Conservation (phyloP, 2,888 invertebrate genomes). For the Cataglyphis albicans region DNA sequence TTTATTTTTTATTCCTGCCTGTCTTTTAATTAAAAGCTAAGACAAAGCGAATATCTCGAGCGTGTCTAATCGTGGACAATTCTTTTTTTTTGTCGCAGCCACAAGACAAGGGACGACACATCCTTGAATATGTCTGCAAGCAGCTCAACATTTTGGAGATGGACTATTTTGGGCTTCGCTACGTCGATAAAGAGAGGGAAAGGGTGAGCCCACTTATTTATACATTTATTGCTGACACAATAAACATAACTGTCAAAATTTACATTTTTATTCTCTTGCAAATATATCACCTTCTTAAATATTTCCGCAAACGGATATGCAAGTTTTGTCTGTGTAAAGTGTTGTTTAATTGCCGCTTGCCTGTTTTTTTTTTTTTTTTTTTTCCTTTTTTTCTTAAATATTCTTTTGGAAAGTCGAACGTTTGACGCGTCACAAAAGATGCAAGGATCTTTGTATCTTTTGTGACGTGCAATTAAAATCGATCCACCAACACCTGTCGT, state of each 20-base stretch:
- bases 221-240: too few relatives aligned
- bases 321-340: background rate
- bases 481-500: slow-evolving; percentile 18
- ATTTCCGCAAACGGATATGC: background rate
- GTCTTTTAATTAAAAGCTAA: background rate
- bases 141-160: slow-evolving; percentile 96
- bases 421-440: slow-evolving; percentile 14
- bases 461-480: slow-evolving; percentile 25
- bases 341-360: background rate
- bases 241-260: background rate
- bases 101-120: slow-evolving; percentile 95
- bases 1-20: background rate
- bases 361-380: background rate
- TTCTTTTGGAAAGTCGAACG: background rate
- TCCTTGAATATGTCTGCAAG: slow-evolving; percentile 96
- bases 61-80: background rate
- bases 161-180: slow-evolving; percentile 97
- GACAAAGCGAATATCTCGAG: background rate
- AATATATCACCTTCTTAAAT: background rate
- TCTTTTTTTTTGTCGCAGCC: slow-evolving; percentile 88
- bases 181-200: slow-evolving; percentile 95
- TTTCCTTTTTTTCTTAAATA: background rate
- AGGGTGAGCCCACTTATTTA: slow-evolving; percentile 89
- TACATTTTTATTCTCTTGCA: background rate
- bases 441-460: slow-evolving; percentile 14